Base-by-base conservation (phyloP, 2,113 vertebrate genomes). In the Larimichthys polyactis region DNA sequence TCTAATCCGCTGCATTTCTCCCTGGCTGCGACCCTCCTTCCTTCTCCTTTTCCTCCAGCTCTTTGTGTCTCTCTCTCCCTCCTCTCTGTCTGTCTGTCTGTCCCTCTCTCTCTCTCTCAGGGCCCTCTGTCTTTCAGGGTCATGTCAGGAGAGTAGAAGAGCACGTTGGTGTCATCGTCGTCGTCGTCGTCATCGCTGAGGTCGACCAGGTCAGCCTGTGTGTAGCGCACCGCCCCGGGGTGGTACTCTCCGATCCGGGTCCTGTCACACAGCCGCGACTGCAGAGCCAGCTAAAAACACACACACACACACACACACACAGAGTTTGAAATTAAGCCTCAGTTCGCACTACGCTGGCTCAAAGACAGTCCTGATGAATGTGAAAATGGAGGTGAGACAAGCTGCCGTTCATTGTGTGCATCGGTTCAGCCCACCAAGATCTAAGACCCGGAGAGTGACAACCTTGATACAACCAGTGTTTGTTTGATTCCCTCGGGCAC, bases 81-180 rank as follows among this genome's bases (percentile, higher is more conserved):
- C 86, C 86, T 91, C 81, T 12, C 70, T 8, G 52, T 20, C 32
- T 10, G 19, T 12, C 70, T 8, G 19, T 12, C 70, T 8, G 57
- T 17, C 32, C 7, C 16, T 46, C 27, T 52, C 66, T 27, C 63
- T 44, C 94, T 46, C 77, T 88, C 92, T 95, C 89, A 92, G 84
- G 95, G 92, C 77, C 94, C 94, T 93, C 95, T 91, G 94, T 94
- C 95, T 93, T 94, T 91, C 40, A 93, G 95, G 92, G 95, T 95
- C 96, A 95, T 94, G 81, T 95, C 90, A 75, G 95, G 96, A 80
- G 96, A 96, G 93, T 94, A 95, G 93, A 97, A 96, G 87, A 96
- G 89, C 89, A 93, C 27, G 6, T 93, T 95, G 93, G 93, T 93
- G 95, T 96, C 94, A 79, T 96, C 95, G 69, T 93, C 93, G 43